Percentiles rank a stretch among this genome's conserved stretches.
These are phyloP conservation scores for Oscheius sp. DNA, from an alignment of 2,888 invertebrate genomes.

Conservation along the genomic window DNA sequence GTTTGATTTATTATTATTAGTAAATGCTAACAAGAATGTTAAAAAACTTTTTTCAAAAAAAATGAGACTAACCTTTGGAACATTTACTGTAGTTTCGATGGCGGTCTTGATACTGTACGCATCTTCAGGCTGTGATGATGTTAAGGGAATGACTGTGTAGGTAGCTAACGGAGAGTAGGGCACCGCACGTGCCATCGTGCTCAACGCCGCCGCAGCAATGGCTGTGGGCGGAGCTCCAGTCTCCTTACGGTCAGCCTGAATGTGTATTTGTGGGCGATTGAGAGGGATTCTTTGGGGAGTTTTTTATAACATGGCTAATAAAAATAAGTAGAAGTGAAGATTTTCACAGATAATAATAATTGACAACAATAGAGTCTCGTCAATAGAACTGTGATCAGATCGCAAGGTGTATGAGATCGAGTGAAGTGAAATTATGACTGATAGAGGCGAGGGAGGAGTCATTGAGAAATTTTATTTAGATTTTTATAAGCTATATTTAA, in stretches of 20 bases:
- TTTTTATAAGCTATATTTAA: too few species aligned
- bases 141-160: slow-evolving; percentile 46
- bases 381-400: too few species aligned
- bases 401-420: too few species aligned
- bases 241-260: slow-evolving; percentile 23
- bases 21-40: neutral
- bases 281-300: too few species aligned
- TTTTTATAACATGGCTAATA: too few species aligned
- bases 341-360: too few species aligned
- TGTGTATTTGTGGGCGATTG: too few species aligned
- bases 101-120: neutral
- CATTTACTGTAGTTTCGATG: slow-evolving; percentile 1
- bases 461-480: too few species aligned
- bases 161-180: slow-evolving; percentile 44
- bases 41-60: neutral
- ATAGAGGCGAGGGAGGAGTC: too few species aligned
- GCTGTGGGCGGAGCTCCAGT: slow-evolving; percentile 23
- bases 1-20: neutral
- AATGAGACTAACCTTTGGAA: slow-evolving; percentile 2
- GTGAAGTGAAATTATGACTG: too few species aligned
- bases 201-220: slow-evolving; percentile 32
- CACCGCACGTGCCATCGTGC: slow-evolving; percentile 49
- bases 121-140: slow-evolving; percentile 32
- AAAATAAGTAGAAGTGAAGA: too few species aligned
- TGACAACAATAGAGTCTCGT: too few species aligned